A percentile compares a stretch with the other conserved stretches of the same genome.
These are phyloP conservation scores for Diarsia brunnea DNA, from an alignment of 2,888 invertebrate species.

Conservation along the genomic window DNA sequence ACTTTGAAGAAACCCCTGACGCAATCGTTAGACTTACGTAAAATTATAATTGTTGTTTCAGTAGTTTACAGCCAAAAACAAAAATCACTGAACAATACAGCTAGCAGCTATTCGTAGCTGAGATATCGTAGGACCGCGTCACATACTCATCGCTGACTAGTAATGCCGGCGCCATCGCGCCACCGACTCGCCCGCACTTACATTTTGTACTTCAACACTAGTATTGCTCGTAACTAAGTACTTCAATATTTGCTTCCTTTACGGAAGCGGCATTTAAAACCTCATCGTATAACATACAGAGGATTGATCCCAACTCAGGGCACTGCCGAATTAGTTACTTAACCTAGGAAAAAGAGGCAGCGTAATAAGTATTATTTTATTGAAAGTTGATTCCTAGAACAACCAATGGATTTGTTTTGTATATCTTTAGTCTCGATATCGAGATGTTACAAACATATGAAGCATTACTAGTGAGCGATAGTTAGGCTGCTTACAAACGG, in stretches of 20 bases:
- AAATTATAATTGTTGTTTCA: slow-evolving; percentile 70
- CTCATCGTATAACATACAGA: slow-evolving; percentile 37
- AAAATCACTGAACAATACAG: slow-evolving; percentile 75
- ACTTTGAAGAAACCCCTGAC: slow-evolving; percentile 64
- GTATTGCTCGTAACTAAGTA: slow-evolving; percentile 65
- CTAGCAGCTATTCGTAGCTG: slow-evolving; percentile 74
- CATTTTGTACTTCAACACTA: slow-evolving; percentile 76
- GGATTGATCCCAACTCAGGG: slow-evolving; percentile 16
- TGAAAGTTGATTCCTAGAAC: slow-evolving; percentile 55
- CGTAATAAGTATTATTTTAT: slow-evolving; percentile 57
- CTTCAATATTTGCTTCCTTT: slow-evolving; percentile 44
- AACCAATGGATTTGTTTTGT: slow-evolving; percentile 53
- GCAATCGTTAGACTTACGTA: slow-evolving; percentile 72
- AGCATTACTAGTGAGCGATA: slow-evolving; percentile 80
- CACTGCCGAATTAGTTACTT: slow-evolving; percentile 58
- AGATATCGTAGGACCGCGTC: slow-evolving; percentile 69
- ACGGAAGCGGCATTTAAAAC: slow-evolving; percentile 33
- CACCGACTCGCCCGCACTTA: slow-evolving; percentile 44
- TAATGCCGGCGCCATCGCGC: slow-evolving; percentile 73
- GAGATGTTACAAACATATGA: slow-evolving; percentile 53
- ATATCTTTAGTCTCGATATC: slow-evolving; percentile 43
- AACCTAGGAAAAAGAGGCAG: slow-evolving; percentile 55
- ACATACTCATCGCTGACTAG: slow-evolving; percentile 77
- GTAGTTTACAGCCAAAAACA: slow-evolving; percentile 74
- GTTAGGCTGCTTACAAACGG: slow-evolving; percentile 73